Percentiles rank a stretch among this genome's conserved stretches.
These are phyloP conservation scores for Leptobrachium ailaonicum DNA, from an alignment of 2,113 vertebrate genomes.

Conservation along the genomic window DNA sequence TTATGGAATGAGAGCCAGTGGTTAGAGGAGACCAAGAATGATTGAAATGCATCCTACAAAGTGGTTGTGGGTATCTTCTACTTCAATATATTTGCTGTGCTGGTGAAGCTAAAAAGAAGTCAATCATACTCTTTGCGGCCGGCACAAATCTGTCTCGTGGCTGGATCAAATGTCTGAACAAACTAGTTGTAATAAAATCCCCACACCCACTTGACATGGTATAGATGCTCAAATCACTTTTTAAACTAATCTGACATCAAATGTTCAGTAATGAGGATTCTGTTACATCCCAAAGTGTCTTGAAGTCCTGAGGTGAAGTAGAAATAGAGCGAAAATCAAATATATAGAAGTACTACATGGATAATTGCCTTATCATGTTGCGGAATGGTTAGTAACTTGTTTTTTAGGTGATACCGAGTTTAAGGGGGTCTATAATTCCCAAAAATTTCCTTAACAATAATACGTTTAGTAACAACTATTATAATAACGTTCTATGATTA, in stretches of 20 bases:
- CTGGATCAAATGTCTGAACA: slow-evolving; percentile 40
- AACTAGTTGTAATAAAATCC: slow-evolving; percentile 46
- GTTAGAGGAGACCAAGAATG: neutral
- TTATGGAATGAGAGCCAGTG: neutral
- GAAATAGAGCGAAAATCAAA: neutral
- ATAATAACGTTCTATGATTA: too few species aligned
- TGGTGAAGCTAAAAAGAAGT: slow-evolving; percentile 8
- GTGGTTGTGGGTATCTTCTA: slow-evolving; percentile 1
- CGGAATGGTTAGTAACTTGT: too few species aligned
- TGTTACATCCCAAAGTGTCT: slow-evolving; percentile 36
- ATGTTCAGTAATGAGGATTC: slow-evolving; percentile 44
- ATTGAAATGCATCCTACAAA: neutral
- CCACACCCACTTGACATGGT: slow-evolving; percentile 40
- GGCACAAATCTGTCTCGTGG: slow-evolving; percentile 30
- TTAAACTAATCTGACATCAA: slow-evolving; percentile 48
- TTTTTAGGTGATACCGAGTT: too few species aligned
- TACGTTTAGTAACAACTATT: too few species aligned
- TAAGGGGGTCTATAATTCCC: too few species aligned
- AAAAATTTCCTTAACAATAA: too few species aligned
- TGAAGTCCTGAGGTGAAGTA: slow-evolving; percentile 5
- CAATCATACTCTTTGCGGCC: slow-evolving; percentile 28
- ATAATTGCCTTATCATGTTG: too few species aligned
- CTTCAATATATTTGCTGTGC: slow-evolving; percentile 11
- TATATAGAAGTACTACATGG: too few species aligned
- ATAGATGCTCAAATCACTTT: slow-evolving; percentile 42